Evolutionary conservation across 2,113 vertebrate species (phyloP), one percentile per base, ranked within the genome.

Genomic region (Chaenogobius annularis): DNA sequence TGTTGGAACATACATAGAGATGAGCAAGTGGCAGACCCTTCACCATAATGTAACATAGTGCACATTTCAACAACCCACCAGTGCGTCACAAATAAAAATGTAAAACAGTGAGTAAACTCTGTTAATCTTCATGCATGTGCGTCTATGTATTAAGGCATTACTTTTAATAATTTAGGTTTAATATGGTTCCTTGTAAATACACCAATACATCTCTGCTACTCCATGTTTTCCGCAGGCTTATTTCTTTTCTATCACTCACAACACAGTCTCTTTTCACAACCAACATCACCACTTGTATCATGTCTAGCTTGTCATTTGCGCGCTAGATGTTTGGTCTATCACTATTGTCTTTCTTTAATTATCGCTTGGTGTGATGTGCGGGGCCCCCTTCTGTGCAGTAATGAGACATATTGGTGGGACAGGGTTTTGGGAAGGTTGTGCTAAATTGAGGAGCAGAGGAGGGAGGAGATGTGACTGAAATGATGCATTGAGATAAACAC

Each of bases 381-480:
- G 66, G 77, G 52, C 44, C 72, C 26, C 89, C 85, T 23, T 58
- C 35, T 44, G 88, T 58, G 87, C 84, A 84, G 54, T 89, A 92
- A 92, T 90, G 89, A 92, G 84, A 85, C 79, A 78, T 66, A 80
- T 78, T 83, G 80, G 78, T 65, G 43, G 81, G 80, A 88, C 80
- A 73, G 77, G 78, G 81, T 73, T 74, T 80, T 54, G 81, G 85
- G 87, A 91, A 88, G 86, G 86, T 87, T 84, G 73, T 22, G 69
- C 65, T 84, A 86, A 86, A 89, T 73, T 79, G 82, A 84, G 74
- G 73, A 68, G 73, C 69, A 40, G 72, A 66, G 48, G 64, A 80
- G 80, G 4, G 77, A 83, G 64, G 50, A 68, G 75, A 71, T 75
- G 82, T 67, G 69, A 82, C 70, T 80, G 37, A 80, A 81, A 81